phyloP scores from a whole-genome alignment of 2,888 invertebrate species.

The Caenorhabditis panamensis region DNA sequence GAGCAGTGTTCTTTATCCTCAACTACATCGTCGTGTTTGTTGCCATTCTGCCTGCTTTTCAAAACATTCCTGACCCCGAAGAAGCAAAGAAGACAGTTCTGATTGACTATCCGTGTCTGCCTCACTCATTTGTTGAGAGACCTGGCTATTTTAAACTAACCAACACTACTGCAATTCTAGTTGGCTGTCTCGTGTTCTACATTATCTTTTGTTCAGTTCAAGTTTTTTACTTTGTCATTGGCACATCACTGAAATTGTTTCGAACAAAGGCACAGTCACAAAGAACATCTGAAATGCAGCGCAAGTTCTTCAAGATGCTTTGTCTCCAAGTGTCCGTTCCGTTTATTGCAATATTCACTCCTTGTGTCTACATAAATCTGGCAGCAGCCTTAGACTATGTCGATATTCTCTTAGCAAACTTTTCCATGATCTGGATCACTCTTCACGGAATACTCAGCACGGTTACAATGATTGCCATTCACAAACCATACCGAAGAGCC shows the following conservation, averaged over 20 bases:
- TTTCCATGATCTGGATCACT: slow-evolving; percentile 6
- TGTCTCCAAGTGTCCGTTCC: slow-evolving; percentile 2
- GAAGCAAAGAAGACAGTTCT: neutral
- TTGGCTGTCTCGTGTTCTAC: neutral
- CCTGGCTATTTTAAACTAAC: neutral
- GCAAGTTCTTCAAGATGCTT: slow-evolving; percentile 1
- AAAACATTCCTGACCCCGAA: neutral
- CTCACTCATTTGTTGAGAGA: neutral
- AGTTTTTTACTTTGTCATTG: neutral
- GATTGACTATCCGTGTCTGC: slow-evolving; percentile 9
- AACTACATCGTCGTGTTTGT: slow-evolving; percentile 2
- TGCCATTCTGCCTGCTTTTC: neutral
- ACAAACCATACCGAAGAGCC: slow-evolving; percentile 11
- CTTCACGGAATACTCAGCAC: neutral
- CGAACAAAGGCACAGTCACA: slow-evolving; percentile 7
- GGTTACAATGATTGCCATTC: neutral
- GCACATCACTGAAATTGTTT: neutral
- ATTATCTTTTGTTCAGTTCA: neutral
- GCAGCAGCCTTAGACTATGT: neutral
- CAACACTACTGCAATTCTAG: neutral
- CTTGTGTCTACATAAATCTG: neutral
- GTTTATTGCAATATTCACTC: neutral
- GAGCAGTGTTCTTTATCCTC: neutral
- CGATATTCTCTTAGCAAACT: neutral
- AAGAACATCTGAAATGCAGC: slow-evolving; percentile 3